Evolutionary conservation across 2,113 vertebrate genomes (phyloP).

Genomic region (Macquaria ambigua): DNA sequence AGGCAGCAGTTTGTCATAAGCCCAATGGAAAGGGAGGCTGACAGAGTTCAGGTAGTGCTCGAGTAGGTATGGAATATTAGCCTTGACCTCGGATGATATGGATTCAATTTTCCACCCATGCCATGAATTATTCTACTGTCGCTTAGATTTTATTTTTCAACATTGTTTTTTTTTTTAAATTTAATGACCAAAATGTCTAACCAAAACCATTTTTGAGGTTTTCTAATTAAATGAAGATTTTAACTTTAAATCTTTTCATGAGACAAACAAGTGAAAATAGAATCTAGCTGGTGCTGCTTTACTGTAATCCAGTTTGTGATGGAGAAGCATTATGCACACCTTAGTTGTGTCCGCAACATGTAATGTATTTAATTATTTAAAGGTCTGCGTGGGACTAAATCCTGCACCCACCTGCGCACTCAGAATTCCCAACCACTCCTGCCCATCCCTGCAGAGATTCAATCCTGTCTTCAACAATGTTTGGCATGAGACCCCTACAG

Average conservation of each 20-base stretch:
- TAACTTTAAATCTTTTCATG: neutral
- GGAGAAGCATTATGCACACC: neutral
- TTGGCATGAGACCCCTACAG: neutral
- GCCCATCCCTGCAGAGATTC: constrained; percentile 7
- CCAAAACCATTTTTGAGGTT: neutral
- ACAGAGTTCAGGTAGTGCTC: neutral
- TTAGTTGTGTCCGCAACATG: constrained; percentile 24
- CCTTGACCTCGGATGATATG: neutral
- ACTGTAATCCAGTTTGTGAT: constrained; percentile 17
- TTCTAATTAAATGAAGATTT: neutral
- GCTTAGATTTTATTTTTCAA: neutral
- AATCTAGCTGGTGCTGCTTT: neutral
- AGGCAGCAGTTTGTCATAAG: constrained; percentile 1
- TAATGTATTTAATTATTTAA: constrained; percentile 47
- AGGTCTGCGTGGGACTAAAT: constrained; percentile 21
- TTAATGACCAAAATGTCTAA: neutral
- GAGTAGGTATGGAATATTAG: neutral
- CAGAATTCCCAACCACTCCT: constrained; percentile 16
- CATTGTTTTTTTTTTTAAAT: neutral
- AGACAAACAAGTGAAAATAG: neutral
- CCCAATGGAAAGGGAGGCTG: neutral
- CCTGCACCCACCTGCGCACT: constrained; percentile 37
- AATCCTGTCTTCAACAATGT: neutral
- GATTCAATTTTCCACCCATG: neutral
- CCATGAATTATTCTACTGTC: neutral